Base-by-base conservation (phyloP, 2,888 invertebrate genomes). In the Zaprionus bogoriensis region DNA sequence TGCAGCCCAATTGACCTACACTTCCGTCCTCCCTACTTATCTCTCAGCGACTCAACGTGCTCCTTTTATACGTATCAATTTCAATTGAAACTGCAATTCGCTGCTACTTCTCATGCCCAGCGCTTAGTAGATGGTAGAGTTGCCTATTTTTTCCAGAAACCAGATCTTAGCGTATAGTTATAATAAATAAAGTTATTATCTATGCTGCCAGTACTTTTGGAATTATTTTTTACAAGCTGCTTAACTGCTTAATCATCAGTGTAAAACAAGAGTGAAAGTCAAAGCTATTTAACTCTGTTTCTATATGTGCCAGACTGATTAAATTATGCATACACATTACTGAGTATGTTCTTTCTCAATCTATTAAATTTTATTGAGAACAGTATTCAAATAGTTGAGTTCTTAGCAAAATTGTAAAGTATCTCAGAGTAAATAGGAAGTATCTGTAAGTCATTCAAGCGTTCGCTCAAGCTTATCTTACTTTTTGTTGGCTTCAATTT, bases 11-110 rank as follows among this genome's bases (percentile, higher is more conserved):
- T 36, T 14, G 17, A 36, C 20, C 17, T 10, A 4, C 14, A 1
- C 4, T 9, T 3, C 10, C 38, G 9, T 17, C 1, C 17, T 1
- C 10, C 6, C 9, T 12, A 0, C 22, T 7, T 19, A 14, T 19
- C 36, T n/a, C n/a, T n/a, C 6, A 1, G n/a, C 5, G 52, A 38
- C 30, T 53, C 63, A n/a, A 41, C 9, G 38, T 17, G 19, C 20
- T 17, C 10, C 54, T 53, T 76, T 55, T 46, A 54, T 59, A 41
- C 72, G 55, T 63, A 59, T 76, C 63, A 67, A 76, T 73, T 76
- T 76, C 77, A 69, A 71, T 69, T 58, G 61, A 17, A 28, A 44
- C 53, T 64, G 53, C 53, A 30, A 38, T 48, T 38, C 17, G 10
- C 12, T 48, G 22, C n/a, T 20, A 30, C 50, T 65, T 51, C 51